Evolutionary conservation across 1,140 invertebrate species (phyloP).

Genomic region (Aporrectodea caliginosa): DNA sequence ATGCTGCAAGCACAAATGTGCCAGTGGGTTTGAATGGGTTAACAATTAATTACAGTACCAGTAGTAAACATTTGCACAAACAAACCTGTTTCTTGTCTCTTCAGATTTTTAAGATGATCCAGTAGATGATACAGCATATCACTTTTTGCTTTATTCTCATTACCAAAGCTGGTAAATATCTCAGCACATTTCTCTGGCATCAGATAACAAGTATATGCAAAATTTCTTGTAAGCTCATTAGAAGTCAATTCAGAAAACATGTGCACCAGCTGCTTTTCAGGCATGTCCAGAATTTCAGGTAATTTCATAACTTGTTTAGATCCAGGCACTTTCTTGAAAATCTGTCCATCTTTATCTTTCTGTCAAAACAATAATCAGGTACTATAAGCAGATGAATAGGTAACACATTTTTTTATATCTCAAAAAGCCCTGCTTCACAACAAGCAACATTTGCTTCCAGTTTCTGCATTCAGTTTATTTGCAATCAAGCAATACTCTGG

Average conservation of each 20-base stretch:
- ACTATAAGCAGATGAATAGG: too few relatives aligned
- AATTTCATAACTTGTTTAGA: conserved; percentile 35
- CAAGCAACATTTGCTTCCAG: too few relatives aligned
- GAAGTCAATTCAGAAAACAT: conserved; percentile 61
- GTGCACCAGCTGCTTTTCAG: conserved; percentile 60
- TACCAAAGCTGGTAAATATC: conserved; percentile 62
- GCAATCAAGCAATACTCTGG: too few relatives aligned
- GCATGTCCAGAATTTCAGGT: conserved; percentile 58
- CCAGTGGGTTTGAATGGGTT: too few relatives aligned
- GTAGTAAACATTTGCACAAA: too few relatives aligned
- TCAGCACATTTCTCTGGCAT: conserved; percentile 57
- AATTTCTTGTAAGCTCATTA: conserved; percentile 62
- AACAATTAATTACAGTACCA: too few relatives aligned
- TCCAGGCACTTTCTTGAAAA: neutral
- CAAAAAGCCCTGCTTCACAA: too few relatives aligned
- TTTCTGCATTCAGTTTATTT: too few relatives aligned
- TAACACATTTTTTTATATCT: too few relatives aligned
- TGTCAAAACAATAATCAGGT: too few relatives aligned
- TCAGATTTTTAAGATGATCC: conserved; percentile 56
- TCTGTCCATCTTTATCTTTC: too few relatives aligned
- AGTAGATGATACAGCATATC: conserved; percentile 60
- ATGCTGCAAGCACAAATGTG: too few relatives aligned
- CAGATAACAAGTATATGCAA: conserved; percentile 60
- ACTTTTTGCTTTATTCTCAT: conserved; percentile 59
- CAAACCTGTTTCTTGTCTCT: neutral